Conservation (phyloP, 2,797 vertebrate genomes). For the Hyperoplus lanceolatus region DNA sequence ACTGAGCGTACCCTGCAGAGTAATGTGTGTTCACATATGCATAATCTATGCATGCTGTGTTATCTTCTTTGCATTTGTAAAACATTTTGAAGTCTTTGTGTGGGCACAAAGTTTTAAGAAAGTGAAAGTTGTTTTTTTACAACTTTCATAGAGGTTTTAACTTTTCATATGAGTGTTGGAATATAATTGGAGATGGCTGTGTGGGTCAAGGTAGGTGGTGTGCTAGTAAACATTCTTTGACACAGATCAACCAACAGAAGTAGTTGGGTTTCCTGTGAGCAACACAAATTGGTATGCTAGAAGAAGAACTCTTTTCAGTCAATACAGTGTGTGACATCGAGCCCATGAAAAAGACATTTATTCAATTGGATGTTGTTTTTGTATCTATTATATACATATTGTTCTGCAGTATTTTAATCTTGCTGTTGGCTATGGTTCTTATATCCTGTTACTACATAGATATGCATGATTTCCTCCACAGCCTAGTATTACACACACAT, state of each 20-base stretch:
- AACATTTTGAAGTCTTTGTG: conserved; percentile 27
- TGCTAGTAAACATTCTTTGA: not conserved
- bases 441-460: not conserved
- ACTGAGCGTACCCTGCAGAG: conserved; percentile 15
- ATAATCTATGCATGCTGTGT: conserved; percentile 57
- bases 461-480: not conserved
- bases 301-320: not conserved
- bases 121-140: conserved; percentile 23
- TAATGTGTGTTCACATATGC: conserved; percentile 9
- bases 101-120: conserved; percentile 33
- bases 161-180: not conserved
- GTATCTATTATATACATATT: not conserved
- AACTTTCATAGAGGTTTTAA: not conserved
- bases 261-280: not conserved
- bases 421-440: not conserved
- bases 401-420: conserved; percentile 7
- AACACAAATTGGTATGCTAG: not conserved
- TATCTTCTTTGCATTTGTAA: conserved; percentile 47
- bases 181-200: not conserved
- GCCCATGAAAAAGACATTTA: conserved; percentile 4
- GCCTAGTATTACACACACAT: not conserved
- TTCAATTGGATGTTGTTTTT: not conserved
- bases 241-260: conserved; percentile 8
- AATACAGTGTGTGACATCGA: conserved; percentile 3
- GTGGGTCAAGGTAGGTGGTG: not conserved